These are phyloP conservation scores for Astyanax mexicanus DNA, from an alignment of 2,797 vertebrate species.

Conservation along the genomic window DNA sequence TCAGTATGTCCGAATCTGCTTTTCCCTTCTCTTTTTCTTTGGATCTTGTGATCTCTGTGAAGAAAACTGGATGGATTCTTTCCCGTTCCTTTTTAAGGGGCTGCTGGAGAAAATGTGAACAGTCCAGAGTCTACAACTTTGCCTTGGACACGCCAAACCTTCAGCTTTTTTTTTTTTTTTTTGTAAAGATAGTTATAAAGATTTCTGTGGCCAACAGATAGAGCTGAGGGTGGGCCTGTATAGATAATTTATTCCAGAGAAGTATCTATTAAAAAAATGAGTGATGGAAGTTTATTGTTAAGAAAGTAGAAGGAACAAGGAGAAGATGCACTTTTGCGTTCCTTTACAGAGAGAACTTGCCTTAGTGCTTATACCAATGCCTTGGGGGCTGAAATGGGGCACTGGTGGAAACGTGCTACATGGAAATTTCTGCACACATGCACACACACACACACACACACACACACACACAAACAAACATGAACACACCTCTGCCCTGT, in stretches of 20 bases:
- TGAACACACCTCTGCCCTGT: constrained; percentile 55
- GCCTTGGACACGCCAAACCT: constrained; percentile 49
- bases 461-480: constrained; percentile 26
- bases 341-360: constrained; percentile 79
- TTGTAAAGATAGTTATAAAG: constrained; percentile 67
- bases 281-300: constrained; percentile 67
- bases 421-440: constrained; percentile 63
- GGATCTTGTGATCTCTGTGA: constrained; percentile 67
- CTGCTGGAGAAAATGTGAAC: constrained; percentile 39
- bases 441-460: constrained; percentile 54
- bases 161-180: constrained; percentile 57
- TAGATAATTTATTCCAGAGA: constrained; percentile 89
- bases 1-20: constrained; percentile 69
- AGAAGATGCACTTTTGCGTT: constrained; percentile 66
- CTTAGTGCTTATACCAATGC: constrained; percentile 85
- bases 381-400: constrained; percentile 75
- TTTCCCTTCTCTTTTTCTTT: constrained; percentile 49
- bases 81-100: constrained; percentile 15
- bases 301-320: constrained; percentile 56
- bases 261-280: constrained; percentile 78
- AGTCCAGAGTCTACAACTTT: constrained; percentile 36
- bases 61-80: constrained; percentile 52
- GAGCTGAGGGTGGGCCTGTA: constrained; percentile 65
- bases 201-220: constrained; percentile 67
- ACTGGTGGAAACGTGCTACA: constrained; percentile 65